Percentiles rank a stretch among this genome's conserved stretches.
Evolutionary conservation across 2,797 vertebrate species (phyloP).

Genomic region (Enteromius viviparus): DNA sequence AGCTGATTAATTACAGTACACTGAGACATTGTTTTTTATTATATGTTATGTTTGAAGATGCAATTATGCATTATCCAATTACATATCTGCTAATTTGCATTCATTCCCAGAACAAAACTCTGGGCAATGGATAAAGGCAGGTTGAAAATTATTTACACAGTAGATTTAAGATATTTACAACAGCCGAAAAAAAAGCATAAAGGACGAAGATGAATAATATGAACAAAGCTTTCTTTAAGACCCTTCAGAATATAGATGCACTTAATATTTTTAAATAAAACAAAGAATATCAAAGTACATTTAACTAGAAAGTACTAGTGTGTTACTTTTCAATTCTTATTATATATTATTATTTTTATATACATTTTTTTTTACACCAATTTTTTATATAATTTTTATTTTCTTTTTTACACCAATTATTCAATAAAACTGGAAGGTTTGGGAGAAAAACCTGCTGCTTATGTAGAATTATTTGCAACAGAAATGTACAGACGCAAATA

Average conservation of each 20-base stretch:
- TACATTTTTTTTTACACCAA: neutral
- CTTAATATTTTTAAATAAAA: neutral
- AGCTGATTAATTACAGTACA: neutral
- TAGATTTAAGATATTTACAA: neutral
- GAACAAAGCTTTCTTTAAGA: neutral
- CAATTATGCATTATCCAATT: neutral
- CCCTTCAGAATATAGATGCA: neutral
- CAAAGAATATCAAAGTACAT: neutral
- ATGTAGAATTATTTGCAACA: neutral
- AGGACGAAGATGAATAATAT: neutral
- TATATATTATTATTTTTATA: too few species aligned
- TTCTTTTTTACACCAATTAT: neutral
- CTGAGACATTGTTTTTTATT: neutral
- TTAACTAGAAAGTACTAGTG: neutral
- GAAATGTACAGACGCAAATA: neutral
- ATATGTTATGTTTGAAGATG: neutral
- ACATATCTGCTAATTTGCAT: neutral
- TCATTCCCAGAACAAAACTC: neutral
- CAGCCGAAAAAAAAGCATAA: neutral
- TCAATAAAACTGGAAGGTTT: neutral
- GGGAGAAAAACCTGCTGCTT: neutral
- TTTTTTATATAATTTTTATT: too few species aligned
- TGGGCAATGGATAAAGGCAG: neutral
- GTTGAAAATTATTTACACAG: neutral
- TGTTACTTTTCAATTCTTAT: neutral